A percentile compares a stretch with the other conserved stretches of the same genome.
Evolutionary conservation across 2,113 vertebrate species (phyloP).

Genomic region (Indri indri): DNA sequence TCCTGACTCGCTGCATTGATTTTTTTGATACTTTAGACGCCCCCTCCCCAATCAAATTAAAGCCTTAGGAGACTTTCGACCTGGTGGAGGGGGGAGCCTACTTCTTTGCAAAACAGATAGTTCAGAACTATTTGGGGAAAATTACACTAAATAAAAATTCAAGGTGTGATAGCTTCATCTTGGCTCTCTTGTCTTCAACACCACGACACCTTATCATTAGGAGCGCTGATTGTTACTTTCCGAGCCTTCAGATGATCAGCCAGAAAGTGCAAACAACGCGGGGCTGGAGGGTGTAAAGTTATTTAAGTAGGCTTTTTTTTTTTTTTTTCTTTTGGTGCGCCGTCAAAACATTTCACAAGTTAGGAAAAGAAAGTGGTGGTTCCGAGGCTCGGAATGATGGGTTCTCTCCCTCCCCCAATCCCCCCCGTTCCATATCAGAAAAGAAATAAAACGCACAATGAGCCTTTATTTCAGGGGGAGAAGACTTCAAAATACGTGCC

Average conservation of each 20-base stretch:
- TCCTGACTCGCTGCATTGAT: slow-evolving; percentile 81
- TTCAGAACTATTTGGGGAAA: slow-evolving; percentile 71
- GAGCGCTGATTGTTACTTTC: slow-evolving; percentile 81
- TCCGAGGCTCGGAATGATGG: slow-evolving; percentile 78
- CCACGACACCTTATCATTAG: slow-evolving; percentile 84
- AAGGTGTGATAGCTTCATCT: slow-evolving; percentile 80
- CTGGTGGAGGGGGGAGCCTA: neutral
- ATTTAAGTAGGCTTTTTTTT: slow-evolving; percentile 78
- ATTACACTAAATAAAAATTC: slow-evolving; percentile 81
- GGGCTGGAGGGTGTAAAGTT: slow-evolving; percentile 80
- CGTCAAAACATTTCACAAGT: slow-evolving; percentile 76
- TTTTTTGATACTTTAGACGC: slow-evolving; percentile 73
- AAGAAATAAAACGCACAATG: slow-evolving; percentile 84
- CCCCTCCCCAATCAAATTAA: slow-evolving; percentile 54
- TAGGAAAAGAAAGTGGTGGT: slow-evolving; percentile 78
- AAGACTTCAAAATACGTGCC: slow-evolving; percentile 87
- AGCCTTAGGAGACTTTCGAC: slow-evolving; percentile 75
- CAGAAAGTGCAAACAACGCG: slow-evolving; percentile 79
- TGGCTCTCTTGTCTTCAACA: slow-evolving; percentile 82
- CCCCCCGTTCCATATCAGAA: slow-evolving; percentile 54
- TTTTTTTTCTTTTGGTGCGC: slow-evolving; percentile 43
- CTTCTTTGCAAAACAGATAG: slow-evolving; percentile 66
- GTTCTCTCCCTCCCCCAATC: slow-evolving; percentile 3
- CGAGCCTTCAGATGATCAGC: slow-evolving; percentile 77
- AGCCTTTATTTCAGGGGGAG: slow-evolving; percentile 84